Percentiles rank a stretch among this genome's conserved stretches.
Evolutionary conservation across 2,888 invertebrate genomes (phyloP).

Genomic region (Malachius bipustulatus): DNA sequence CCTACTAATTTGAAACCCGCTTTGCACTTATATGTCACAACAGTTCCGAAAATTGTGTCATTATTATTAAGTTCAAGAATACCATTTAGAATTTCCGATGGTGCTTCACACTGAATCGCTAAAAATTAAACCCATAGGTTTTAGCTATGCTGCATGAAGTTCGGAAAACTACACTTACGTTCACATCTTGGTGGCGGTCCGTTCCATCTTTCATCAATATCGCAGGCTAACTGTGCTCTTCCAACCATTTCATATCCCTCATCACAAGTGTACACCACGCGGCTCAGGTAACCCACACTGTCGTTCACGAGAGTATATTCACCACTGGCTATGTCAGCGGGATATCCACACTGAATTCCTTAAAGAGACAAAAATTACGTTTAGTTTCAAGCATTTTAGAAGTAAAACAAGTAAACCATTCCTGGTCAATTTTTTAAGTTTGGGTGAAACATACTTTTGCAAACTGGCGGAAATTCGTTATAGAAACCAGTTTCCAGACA

Average conservation of each 20-base stretch:
- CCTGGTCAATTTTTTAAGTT: too few species aligned
- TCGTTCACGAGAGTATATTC: constrained; percentile 69
- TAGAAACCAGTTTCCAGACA: constrained; percentile 88
- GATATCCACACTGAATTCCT: constrained; percentile 85
- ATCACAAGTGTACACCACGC: constrained; percentile 73
- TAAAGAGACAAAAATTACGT: constrained; percentile 20
- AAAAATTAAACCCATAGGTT: constrained; percentile 15
- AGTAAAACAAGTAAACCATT: too few species aligned
- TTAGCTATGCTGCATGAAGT: not conserved
- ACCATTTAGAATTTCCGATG: constrained; percentile 54
- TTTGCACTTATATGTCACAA: constrained; percentile 64
- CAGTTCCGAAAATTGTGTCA: constrained; percentile 55
- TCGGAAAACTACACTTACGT: constrained; percentile 42
- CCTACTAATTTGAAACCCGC: constrained; percentile 59
- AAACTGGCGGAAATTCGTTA: constrained; percentile 86
- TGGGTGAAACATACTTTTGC: constrained; percentile 76
- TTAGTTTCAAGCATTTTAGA: too few species aligned
- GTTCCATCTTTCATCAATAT: constrained; percentile 87
- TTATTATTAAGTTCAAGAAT: constrained; percentile 43
- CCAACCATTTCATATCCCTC: constrained; percentile 79
- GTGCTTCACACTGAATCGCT: constrained; percentile 64
- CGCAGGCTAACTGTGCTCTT: constrained; percentile 72
- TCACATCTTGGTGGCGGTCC: constrained; percentile 86
- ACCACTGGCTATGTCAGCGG: constrained; percentile 76
- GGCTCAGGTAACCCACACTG: constrained; percentile 77